Evolutionary conservation across 2,113 vertebrate species (phyloP).

Genomic region (Cheirogaleus medius): DNA sequence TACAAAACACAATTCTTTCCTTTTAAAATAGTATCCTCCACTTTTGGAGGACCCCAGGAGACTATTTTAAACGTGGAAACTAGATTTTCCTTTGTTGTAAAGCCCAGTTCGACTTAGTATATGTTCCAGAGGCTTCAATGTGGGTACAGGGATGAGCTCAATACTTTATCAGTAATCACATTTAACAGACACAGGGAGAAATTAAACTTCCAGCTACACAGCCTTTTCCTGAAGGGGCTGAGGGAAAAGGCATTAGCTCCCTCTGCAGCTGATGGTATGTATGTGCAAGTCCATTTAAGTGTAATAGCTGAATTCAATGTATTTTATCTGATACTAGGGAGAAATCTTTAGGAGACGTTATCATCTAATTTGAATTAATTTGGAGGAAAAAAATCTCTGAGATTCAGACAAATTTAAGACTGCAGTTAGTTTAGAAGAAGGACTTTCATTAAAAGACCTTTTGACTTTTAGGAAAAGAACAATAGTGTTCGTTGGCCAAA

Average conservation of each 20-base stretch:
- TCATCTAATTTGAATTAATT: background rate
- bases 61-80: slow-evolving; percentile 31
- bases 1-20: background rate
- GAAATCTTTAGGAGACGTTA: background rate
- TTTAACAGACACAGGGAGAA: background rate
- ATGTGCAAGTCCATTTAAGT: background rate
- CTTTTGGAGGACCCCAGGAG: background rate
- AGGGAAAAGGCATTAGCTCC: slow-evolving; percentile 61
- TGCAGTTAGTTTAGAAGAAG: background rate
- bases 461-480: background rate
- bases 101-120: background rate
- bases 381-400: background rate
- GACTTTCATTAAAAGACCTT: background rate
- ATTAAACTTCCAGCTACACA: background rate
- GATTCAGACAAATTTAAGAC: background rate
- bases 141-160: background rate
- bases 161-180: background rate
- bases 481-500: background rate
- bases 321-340: background rate
- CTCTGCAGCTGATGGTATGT: slow-evolving; percentile 49
- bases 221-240: background rate
- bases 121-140: background rate
- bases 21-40: slow-evolving; percentile 29
- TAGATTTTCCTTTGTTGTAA: background rate
- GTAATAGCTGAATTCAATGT: background rate